Base-by-base conservation (phyloP, 1,140 invertebrate genomes). In the Papilio machaon region DNA sequence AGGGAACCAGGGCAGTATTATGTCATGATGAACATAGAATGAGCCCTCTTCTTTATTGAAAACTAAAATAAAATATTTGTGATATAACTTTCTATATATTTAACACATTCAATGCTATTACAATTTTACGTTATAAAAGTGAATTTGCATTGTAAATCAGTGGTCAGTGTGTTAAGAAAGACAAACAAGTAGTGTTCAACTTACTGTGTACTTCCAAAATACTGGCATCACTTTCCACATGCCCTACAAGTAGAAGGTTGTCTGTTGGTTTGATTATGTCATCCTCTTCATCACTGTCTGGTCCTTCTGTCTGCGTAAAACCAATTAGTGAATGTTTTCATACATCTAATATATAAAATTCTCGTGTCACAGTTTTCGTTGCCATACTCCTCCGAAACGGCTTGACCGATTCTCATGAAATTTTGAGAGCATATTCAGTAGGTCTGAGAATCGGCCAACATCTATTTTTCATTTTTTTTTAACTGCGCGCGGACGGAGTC, bases 1-100 rank as follows among this genome's bases (percentile, higher is more conserved):
- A 7, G 99, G 98, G 91, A 98, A 98, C 70, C 97, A 96, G 5
- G 98, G 97, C 73, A 99, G 94, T 15, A 99, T 92, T 73, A 99
- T 97, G 90, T 99, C 98, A 94, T 99, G 99, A 91, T 99, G 98
- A 11, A 98, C 97, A 92, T 99, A 99, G 77, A 99, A 96, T 23
- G 98, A 98, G 58, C 96, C 97, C 89, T 98, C 97, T 47, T 96
- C 96, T 91, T 98, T 97, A 94, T 99, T 99, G 90, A 98, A 99
- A 64, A 99, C 98, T 98, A 91, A 82, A 96, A 96, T 84, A 85
- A 83, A 80, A 86, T 84, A 83, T 30, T 49, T 49, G 47, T 13
- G 10, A 49, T 49, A 11, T 30, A 30, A 30, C 0, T 30, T 30
- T 30, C 0, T 30, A 30, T 30, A 30, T 30, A 80, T 38, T 49